Conservation (phyloP, 2,888 invertebrate genomes). For the Eilema griseolum region DNA sequence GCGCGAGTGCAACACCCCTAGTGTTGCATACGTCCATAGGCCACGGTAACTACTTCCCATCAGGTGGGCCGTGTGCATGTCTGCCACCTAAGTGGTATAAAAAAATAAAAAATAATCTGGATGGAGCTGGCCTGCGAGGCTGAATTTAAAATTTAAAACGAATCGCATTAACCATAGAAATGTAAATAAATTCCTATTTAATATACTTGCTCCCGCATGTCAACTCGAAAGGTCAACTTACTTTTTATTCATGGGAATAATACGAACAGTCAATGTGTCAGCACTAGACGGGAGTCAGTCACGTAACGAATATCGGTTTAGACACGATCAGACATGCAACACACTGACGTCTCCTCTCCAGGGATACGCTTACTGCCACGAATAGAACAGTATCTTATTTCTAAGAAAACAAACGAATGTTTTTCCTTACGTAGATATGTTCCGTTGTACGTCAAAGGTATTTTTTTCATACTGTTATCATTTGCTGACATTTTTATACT, state of each 20-base stretch:
- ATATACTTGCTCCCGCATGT: conserved; percentile 73
- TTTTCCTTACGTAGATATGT: conserved; percentile 32
- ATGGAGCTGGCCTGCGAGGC: conserved; percentile 29
- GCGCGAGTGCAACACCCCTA: no score
- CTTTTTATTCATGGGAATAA: conserved; percentile 76
- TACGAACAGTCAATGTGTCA: conserved; percentile 74
- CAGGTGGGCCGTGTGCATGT: no score
- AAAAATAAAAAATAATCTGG: no score
- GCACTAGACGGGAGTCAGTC: conserved; percentile 55
- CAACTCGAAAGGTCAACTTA: conserved; percentile 67
- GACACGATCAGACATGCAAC: conserved; percentile 49
- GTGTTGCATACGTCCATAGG: no score
- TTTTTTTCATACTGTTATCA: not conserved
- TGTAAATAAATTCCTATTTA: conserved; percentile 76
- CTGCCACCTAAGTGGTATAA: no score
- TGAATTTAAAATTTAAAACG: conserved; percentile 63
- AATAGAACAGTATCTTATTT: conserved; percentile 37
- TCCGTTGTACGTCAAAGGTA: not conserved
- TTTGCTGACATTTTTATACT: not conserved
- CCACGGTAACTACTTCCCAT: no score
- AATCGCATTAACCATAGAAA: conserved; percentile 64
- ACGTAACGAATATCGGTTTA: conserved; percentile 52
- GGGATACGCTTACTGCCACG: conserved; percentile 26
- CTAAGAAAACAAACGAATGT: conserved; percentile 24
- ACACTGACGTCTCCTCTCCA: conserved; percentile 22